Conservation (phyloP, 2,113 vertebrate genomes). For the Accipiter cooperii region DNA sequence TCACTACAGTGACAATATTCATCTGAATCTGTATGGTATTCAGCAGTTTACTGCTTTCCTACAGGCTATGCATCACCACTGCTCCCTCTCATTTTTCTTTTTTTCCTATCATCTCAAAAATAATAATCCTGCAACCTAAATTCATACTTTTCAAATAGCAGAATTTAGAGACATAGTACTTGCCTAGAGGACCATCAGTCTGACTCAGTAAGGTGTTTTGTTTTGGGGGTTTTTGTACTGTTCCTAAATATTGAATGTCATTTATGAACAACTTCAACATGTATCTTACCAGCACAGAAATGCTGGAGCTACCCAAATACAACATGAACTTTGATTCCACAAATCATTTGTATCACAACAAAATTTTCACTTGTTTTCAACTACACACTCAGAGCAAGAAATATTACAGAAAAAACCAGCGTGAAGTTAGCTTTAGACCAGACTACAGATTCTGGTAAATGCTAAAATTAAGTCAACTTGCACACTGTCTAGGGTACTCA, state of each 20-base stretch:
- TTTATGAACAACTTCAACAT: background rate
- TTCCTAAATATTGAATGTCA: background rate
- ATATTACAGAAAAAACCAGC: background rate
- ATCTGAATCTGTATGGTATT: background rate
- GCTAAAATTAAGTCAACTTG: background rate
- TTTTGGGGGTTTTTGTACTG: background rate
- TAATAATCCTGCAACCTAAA: background rate
- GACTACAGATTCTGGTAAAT: background rate
- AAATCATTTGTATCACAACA: background rate
- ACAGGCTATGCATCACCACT: background rate
- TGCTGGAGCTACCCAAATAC: background rate
- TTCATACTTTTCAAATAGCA: background rate
- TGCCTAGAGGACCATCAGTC: background rate
- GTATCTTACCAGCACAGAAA: background rate
- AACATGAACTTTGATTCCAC: background rate
- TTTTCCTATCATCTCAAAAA: background rate
- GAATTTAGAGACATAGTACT: background rate
- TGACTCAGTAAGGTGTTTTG: background rate
- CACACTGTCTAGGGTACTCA: background rate
- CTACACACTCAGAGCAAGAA: background rate
- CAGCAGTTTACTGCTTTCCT: background rate
- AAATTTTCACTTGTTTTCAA: background rate
- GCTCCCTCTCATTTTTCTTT: background rate
- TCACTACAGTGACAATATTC: background rate
- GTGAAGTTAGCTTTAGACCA: background rate